Percentiles rank a stretch among this genome's conserved stretches.
Evolutionary conservation across 2,113 vertebrate species (phyloP).

Genomic region (Cynopterus brachyotis): DNA sequence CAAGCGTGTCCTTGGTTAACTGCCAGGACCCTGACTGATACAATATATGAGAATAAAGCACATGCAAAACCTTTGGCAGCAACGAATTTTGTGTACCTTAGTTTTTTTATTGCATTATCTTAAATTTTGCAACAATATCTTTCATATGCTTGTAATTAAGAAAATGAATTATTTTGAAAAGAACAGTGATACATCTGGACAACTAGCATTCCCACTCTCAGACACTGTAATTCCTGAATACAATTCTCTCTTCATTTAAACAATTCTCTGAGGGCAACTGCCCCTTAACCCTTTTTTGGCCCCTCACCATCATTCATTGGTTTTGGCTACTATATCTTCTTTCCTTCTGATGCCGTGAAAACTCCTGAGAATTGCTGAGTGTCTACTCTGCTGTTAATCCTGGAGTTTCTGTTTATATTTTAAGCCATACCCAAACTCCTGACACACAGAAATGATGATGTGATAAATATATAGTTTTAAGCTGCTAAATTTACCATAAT

Average conservation of each 20-base stretch:
- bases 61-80: neutral
- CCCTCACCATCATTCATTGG: neutral
- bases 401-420: neutral
- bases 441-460: neutral
- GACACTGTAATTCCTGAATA: neutral
- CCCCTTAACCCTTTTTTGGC: neutral
- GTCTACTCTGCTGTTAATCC: constrained; percentile 34
- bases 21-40: neutral
- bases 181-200: neutral
- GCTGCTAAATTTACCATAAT: neutral
- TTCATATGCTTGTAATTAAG: neutral
- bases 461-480: neutral
- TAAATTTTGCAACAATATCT: neutral
- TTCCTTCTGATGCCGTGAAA: neutral
- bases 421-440: neutral
- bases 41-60: neutral
- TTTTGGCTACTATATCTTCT: constrained; percentile 11
- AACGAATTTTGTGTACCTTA: too few relatives aligned
- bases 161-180: neutral
- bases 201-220: neutral
- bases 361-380: constrained; percentile 20
- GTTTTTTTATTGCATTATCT: neutral
- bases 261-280: neutral
- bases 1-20: neutral
- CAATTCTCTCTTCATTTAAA: neutral